Evolutionary conservation across 2,888 invertebrate genomes (phyloP).

Genomic region (Ectropis crepuscularia): DNA sequence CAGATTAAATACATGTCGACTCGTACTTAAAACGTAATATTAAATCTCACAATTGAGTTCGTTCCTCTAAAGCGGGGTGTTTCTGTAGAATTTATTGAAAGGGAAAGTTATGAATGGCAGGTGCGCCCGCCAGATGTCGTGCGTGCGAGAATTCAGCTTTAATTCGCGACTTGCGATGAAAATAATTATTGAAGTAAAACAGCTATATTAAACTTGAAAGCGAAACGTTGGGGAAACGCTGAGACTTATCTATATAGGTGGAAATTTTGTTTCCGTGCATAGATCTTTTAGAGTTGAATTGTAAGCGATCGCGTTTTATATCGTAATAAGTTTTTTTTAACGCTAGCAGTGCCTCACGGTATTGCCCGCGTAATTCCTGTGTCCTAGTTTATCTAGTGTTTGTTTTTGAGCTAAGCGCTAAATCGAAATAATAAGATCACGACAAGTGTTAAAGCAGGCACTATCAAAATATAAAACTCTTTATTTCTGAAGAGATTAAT

Average conservation of each 20-base stretch:
- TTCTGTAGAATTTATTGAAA: conserved; percentile 65
- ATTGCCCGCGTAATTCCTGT: too few species aligned
- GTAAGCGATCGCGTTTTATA: not conserved
- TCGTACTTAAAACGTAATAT: too few species aligned
- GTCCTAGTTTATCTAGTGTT: too few species aligned
- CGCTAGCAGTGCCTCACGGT: too few species aligned
- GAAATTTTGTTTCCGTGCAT: conserved; percentile 40
- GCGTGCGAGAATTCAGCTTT: conserved; percentile 53
- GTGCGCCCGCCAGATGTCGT: conserved; percentile 60
- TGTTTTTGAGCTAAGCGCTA: too few species aligned
- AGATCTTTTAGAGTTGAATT: conserved; percentile 13
- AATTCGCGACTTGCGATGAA: conserved; percentile 52
- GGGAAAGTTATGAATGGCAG: conserved; percentile 68
- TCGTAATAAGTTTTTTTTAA: too few species aligned
- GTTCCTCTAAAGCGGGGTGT: conserved; percentile 43
- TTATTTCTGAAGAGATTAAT: too few species aligned
- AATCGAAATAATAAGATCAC: too few species aligned
- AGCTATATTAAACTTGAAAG: conserved; percentile 50
- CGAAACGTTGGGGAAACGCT: conserved; percentile 38
- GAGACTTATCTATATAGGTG: conserved; percentile 46
- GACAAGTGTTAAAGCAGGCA: too few species aligned
- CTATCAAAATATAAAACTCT: too few species aligned
- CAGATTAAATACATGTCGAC: too few species aligned
- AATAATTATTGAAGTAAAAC: conserved; percentile 56
- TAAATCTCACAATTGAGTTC: conserved; percentile 50